Evolutionary conservation across 2,888 invertebrate genomes (phyloP).

Genomic region (Brachyopa scutellaris): DNA sequence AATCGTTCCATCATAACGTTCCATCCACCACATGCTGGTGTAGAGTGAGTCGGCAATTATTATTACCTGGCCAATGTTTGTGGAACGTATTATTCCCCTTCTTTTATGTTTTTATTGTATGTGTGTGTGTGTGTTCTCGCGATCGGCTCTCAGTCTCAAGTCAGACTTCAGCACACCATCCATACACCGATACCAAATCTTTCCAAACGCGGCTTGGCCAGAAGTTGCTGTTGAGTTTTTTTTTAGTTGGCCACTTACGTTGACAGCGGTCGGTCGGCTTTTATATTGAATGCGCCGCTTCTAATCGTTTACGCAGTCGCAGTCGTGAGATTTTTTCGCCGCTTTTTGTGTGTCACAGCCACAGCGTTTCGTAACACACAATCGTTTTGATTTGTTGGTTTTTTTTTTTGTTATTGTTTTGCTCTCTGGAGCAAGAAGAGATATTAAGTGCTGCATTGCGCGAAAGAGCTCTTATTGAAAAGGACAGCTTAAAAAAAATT

Average conservation of each 20-base stretch:
- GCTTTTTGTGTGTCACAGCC: slow-evolving; percentile 61
- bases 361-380: slow-evolving; percentile 62
- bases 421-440: slow-evolving; percentile 46
- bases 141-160: too few relatives aligned
- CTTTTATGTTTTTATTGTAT: slow-evolving; percentile 5
- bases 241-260: slow-evolving; percentile 70
- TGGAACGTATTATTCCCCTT: slow-evolving; percentile 69
- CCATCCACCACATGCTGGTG: slow-evolving; percentile 68
- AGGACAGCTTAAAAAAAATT: slow-evolving; percentile 56
- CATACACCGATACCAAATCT: slow-evolving; percentile 10
- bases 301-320: slow-evolving; percentile 12
- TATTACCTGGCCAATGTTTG: slow-evolving; percentile 55
- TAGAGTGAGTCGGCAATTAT: slow-evolving; percentile 13
- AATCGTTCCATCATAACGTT: slow-evolving; percentile 36
- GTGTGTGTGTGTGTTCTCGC: too few relatives aligned
- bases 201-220: slow-evolving; percentile 49
- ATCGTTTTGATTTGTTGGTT: slow-evolving; percentile 57
- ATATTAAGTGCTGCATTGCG: slow-evolving; percentile 65
- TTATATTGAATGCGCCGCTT: slow-evolving; percentile 31
- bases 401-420: slow-evolving; percentile 25
- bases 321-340: slow-evolving; percentile 49
- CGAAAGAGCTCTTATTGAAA: slow-evolving; percentile 64
- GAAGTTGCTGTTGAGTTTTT: slow-evolving; percentile 61
- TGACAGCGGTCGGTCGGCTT: slow-evolving; percentile 66
- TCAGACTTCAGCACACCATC: background rate